These are phyloP conservation scores for Ceratothoa steindachneri DNA, from an alignment of 2,888 invertebrate species.

Conservation along the genomic window DNA sequence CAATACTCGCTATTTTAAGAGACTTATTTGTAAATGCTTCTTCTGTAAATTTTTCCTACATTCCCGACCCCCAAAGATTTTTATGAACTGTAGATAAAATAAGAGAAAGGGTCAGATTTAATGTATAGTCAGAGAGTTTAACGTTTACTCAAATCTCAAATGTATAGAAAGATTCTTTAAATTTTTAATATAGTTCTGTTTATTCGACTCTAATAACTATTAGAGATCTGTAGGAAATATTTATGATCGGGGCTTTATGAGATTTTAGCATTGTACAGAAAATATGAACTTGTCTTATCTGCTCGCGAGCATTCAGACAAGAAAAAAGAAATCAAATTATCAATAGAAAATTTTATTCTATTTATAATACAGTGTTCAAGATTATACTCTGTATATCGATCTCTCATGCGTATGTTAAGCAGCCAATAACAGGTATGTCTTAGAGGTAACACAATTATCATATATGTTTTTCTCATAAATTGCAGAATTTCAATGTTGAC, in stretches of 20 bases:
- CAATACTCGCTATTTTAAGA: conserved; percentile 10
- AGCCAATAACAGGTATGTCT: neutral
- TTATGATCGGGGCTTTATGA: neutral
- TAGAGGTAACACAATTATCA: neutral
- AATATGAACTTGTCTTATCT: neutral
- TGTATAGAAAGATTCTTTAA: neutral
- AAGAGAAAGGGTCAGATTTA: neutral
- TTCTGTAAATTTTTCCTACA: neutral
- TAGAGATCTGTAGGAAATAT: neutral
- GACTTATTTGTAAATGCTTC: neutral
- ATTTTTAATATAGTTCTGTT: neutral
- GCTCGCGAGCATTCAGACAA: neutral
- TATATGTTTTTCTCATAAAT: neutral
- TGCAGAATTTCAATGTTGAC: neutral
- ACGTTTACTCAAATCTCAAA: neutral
- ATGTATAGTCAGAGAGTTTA: neutral
- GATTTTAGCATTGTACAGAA: neutral
- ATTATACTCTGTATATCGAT: neutral
- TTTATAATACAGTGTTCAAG: neutral
- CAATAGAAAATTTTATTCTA: neutral
- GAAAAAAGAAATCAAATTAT: neutral
- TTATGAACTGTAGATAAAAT: neutral
- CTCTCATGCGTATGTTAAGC: neutral
- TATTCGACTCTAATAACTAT: neutral
- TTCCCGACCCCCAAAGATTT: conserved; percentile 2